Conservation (phyloP, 2,113 vertebrate genomes). For the Phyllostomus hastatus region DNA sequence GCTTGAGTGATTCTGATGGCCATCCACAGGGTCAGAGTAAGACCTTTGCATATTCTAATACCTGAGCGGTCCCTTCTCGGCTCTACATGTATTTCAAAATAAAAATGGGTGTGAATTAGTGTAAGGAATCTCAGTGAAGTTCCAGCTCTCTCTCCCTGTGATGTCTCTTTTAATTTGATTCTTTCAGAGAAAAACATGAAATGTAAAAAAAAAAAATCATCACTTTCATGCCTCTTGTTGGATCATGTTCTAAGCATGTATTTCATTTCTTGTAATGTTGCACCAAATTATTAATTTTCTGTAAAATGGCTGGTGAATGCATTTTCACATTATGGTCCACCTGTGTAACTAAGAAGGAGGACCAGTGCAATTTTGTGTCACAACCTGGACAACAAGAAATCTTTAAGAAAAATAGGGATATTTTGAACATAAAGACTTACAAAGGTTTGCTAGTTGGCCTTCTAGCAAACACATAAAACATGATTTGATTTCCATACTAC, state of each 20-base stretch:
- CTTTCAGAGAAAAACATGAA: not conserved
- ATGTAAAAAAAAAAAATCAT: not conserved
- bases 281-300: not conserved
- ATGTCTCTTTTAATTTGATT: not conserved
- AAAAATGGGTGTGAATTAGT: not conserved
- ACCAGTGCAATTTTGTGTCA: not conserved
- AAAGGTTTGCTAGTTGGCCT: not conserved
- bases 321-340: not conserved
- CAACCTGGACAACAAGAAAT: not conserved
- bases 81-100: not conserved
- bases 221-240: not conserved
- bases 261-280: not conserved
- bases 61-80: not conserved
- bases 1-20: not conserved
- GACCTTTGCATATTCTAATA: not conserved
- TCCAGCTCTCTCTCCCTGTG: fast-evolving
- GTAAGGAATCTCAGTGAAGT: not conserved
- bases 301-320: not conserved
- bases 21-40: not conserved
- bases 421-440: not conserved
- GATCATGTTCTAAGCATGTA: not conserved
- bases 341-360: not conserved
- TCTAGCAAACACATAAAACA: not conserved
- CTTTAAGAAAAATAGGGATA: not conserved
- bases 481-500: not conserved